Base-by-base conservation (phyloP, 2,797 vertebrate genomes). In the Muscicapa comitata region DNA sequence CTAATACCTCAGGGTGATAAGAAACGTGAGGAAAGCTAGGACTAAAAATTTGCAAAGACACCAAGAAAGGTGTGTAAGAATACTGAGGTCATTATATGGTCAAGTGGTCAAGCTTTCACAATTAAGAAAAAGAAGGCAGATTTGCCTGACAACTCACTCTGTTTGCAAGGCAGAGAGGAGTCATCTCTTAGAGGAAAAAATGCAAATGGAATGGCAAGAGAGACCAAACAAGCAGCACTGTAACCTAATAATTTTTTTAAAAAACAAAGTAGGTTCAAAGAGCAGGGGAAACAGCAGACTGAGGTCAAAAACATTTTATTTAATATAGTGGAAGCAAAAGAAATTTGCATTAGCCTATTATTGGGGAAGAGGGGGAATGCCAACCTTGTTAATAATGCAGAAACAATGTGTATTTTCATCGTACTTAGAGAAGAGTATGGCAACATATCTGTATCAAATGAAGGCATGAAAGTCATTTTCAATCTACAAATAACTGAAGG, bases 11-110 rank as follows among this genome's bases (percentile, higher is more conserved):
- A 86, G 18, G 17, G 50, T 92, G 55, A 43, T 71, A 84, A 76
- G 61, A 93, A 88, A 85, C 2, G 9, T 83, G 91, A 95, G 47
- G 75, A 94, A 90, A 94, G 71, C 48, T 45, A 53, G 33, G 35
- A 94, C 35, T 71, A 82, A 91, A 95, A 91, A 85, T 66, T 81
- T 85, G 61, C 74, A 82, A 92, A 91, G 71, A 73, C 61, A 72
- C 20, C 48, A 24, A 67, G 77, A 89, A 84, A 6, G 17, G 17
- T 43, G 26, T 76, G 42, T 57, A 92, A 70, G 71, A 54, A 89
- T 45, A 74, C 19, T 21, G 33, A 76, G 67, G 67, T 81, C 63
- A 70, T 72, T 84, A 67, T 65, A 65, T 47, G 78, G 70, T 72
- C 80, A 90, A 92, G 45, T 59, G 43, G 71, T 47, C 54, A 88